These are phyloP conservation scores for Thereva unica DNA, from an alignment of 2,888 invertebrate genomes.

Conservation along the genomic window DNA sequence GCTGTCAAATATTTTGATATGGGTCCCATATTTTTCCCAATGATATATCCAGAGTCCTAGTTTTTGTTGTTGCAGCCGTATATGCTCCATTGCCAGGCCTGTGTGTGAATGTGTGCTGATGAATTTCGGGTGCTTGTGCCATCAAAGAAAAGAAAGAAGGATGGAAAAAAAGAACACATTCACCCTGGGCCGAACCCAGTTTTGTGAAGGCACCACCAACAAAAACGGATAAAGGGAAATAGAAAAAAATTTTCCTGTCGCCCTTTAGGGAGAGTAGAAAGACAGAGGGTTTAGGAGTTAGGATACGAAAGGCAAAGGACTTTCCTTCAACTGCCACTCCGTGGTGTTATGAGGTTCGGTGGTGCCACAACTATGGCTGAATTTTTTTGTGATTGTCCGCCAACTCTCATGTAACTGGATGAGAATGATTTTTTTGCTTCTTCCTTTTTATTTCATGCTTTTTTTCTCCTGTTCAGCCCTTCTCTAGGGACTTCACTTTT, in stretches of 20 bases:
- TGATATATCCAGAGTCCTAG: conserved; percentile 32
- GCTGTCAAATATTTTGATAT: conserved; percentile 61
- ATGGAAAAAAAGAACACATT: conserved; percentile 9
- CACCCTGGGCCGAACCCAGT: conserved; percentile 1
- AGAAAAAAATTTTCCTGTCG: conserved; percentile 20
- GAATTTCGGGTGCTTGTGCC: conserved; percentile 31
- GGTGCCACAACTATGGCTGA: conserved; percentile 26
- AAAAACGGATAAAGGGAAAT: conserved; percentile 12
- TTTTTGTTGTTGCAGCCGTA: conserved; percentile 24
- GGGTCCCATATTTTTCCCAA: conserved; percentile 50
- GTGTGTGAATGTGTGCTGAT: conserved; percentile 30
- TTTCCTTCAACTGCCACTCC: conserved; percentile 19
- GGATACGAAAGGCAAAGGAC: conserved; percentile 22
- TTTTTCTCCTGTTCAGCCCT: conserved; percentile 23
- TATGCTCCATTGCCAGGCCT: conserved; percentile 8
- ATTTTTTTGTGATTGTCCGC: conserved; percentile 29
- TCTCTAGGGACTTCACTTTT: conserved; percentile 9
- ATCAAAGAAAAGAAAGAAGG: conserved; percentile 11
- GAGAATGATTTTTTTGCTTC: conserved; percentile 17
- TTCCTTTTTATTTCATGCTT: conserved; percentile 21
- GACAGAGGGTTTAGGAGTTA: conserved; percentile 3
- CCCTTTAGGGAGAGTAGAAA: conserved; percentile 15
- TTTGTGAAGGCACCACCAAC: conserved; percentile 4
- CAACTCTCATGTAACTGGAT: conserved; percentile 24
- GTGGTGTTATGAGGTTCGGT: conserved; percentile 31